These are phyloP conservation scores for Stigmatopora argus DNA, from an alignment of 2,113 vertebrate genomes.

Conservation along the genomic window DNA sequence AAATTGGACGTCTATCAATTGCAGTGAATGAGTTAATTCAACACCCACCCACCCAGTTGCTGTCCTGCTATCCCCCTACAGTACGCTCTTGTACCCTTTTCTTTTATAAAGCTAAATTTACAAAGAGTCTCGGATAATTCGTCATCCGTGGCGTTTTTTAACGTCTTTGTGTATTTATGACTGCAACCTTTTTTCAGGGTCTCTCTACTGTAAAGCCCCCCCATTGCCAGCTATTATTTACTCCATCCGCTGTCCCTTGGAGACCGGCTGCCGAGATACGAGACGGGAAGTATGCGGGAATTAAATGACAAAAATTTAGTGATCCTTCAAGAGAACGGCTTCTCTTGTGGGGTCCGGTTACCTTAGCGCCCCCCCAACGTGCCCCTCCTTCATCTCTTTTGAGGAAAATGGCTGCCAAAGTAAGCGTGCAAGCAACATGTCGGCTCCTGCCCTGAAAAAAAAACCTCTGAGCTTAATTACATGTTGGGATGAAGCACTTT, in stretches of 20 bases:
- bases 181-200: slow-evolving; percentile 35
- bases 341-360: slow-evolving; percentile 67
- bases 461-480: background rate
- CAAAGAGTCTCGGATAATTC: slow-evolving; percentile 34
- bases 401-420: slow-evolving; percentile 48
- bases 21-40: too few species aligned
- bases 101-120: slow-evolving; percentile 47
- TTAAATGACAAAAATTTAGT: slow-evolving; percentile 69
- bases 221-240: slow-evolving; percentile 58
- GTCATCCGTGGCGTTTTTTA: slow-evolving; percentile 43
- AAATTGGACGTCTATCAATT: too few species aligned
- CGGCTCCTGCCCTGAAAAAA: slow-evolving; percentile 35
- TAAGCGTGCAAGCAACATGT: slow-evolving; percentile 39
- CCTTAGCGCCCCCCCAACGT: slow-evolving; percentile 35
- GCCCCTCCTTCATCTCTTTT: slow-evolving; percentile 24
- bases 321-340: slow-evolving; percentile 64
- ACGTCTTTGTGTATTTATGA: slow-evolving; percentile 53
- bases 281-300: slow-evolving; percentile 61
- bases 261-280: slow-evolving; percentile 54
- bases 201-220: slow-evolving; percentile 54
- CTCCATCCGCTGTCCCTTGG: slow-evolving; percentile 44
- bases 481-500: slow-evolving; percentile 45
- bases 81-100: slow-evolving; percentile 1
- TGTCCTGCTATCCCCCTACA: background rate
- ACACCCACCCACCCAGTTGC: background rate